Conservation (phyloP, 1,140 invertebrate species). For the Drosophila nebulosa region DNA sequence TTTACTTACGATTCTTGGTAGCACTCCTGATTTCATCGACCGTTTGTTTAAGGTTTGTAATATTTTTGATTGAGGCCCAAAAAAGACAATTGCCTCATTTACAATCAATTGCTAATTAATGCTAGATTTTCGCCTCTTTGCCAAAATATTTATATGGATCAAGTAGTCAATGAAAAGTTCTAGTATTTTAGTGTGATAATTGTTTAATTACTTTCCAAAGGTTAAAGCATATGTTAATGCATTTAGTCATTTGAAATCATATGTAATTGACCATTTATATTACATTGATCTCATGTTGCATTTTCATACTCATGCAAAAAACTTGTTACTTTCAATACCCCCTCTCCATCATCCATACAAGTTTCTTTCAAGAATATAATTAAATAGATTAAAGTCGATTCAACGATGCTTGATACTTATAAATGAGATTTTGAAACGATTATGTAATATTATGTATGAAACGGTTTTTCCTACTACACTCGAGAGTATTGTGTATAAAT, state of each 20-base stretch:
- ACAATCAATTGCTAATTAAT: constrained; percentile 28
- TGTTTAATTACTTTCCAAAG: constrained; percentile 1
- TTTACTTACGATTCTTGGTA: neutral
- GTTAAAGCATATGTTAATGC: neutral
- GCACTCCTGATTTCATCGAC: neutral
- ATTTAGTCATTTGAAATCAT: neutral
- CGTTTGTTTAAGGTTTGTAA: neutral
- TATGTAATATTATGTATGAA: neutral
- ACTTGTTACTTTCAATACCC: neutral
- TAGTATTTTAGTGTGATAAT: constrained; percentile 29
- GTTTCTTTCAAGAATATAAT: neutral
- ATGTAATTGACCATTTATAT: neutral
- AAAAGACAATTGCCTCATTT: too few species aligned
- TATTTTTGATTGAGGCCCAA: neutral
- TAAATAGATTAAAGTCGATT: neutral
- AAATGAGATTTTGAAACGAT: neutral
- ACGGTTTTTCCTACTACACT: too few species aligned
- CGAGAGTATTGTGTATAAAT: too few species aligned
- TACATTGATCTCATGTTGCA: neutral
- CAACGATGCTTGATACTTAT: neutral
- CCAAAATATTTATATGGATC: constrained; percentile 22
- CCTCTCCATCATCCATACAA: neutral
- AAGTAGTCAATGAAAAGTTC: constrained; percentile 1
- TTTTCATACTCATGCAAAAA: neutral
- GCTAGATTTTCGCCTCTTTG: constrained; percentile 25